Evolutionary conservation across 2,888 invertebrate species (phyloP).

Genomic region (Eristalinus aeneus): DNA sequence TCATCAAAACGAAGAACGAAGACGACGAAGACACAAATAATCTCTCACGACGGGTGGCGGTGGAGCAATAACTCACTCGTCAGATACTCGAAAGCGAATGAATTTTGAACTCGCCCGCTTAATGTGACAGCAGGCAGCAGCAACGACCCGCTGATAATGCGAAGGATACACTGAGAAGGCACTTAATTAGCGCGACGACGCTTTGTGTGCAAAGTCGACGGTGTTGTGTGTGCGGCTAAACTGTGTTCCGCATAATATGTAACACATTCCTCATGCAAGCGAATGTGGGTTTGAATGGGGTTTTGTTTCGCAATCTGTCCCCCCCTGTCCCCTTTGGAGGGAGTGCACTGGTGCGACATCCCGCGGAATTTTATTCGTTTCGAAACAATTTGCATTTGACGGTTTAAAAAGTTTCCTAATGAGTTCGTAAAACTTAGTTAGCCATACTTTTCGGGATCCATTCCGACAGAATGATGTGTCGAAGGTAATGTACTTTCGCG

Average conservation of each 20-base stretch:
- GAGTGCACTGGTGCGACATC: background rate
- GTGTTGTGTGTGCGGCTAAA: slow-evolving; percentile 2
- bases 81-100: slow-evolving; percentile 49
- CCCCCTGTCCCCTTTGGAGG: background rate
- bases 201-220: background rate
- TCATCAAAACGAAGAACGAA: background rate
- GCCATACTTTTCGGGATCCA: background rate
- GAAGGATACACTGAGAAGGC: slow-evolving; percentile 39
- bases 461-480: background rate
- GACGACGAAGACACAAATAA: slow-evolving; percentile 6
- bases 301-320: background rate
- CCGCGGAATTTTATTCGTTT: slow-evolving; percentile 2
- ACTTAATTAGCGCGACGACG: slow-evolving; percentile 55
- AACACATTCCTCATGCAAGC: slow-evolving; percentile 29
- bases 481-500: background rate
- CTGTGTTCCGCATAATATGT: slow-evolving; percentile 24
- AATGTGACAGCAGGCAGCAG: slow-evolving; percentile 16
- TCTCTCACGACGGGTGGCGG: slow-evolving; percentile 2
- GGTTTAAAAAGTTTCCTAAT: slow-evolving; percentile 31
- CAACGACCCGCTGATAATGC: slow-evolving; percentile 54
- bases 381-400: slow-evolving; percentile 29
- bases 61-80: slow-evolving; percentile 27
- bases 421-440: slow-evolving; percentile 13
- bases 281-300: slow-evolving; percentile 10
- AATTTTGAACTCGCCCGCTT: slow-evolving; percentile 58